Evolutionary conservation across 1,140 invertebrate genomes (phyloP), one percentile per base, ranked within the genome.

Genomic region (Papilio xuthus): DNA sequence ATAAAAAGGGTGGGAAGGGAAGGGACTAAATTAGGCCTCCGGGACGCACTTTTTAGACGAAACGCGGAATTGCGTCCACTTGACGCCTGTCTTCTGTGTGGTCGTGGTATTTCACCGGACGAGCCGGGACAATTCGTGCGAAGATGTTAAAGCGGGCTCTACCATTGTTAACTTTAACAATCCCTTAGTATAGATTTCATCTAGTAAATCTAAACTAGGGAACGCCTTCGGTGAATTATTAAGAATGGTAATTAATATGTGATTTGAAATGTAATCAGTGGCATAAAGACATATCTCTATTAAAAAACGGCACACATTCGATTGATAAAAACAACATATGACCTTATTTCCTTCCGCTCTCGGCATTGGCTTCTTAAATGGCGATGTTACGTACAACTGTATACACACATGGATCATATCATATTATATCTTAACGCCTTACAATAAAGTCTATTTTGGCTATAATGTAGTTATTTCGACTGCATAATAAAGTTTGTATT

Each of bases 341-440:
- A 81, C 87, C 88, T 89, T 87, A 87, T 83, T 89, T 89, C 88
- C 88, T 89, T 89, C 88, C 88, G 86, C 74, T 81, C 67, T 69
- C 77, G 85, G 63, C 85, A 87, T 87, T 85, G 84, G 71, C 72
- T 70, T 79, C 69, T 67, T 78, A 84, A 87, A 87, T 85, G 85
- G 84, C 82, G 84, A 84, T 84, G 84, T 82, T 79, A 78, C 79
- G 80, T 79, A 79, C 78, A 72, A 73, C 50, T 71, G 60, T 44
- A 71, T 70, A 70, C 79, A 56, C 42, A 23, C 41, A 18, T 63
- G 12, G 12, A 12, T 20, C 23, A 42, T 15, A 23, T 7, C 15
- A 60, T 23, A 42, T 12, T 63, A 60, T 0, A 23, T 42, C 53
- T 41, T 60, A 76, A 63, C 13, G 2, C n/a, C 8, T 23, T 41